Base-by-base conservation (phyloP, 2,888 invertebrate species). In the Galeruca laticollis region DNA sequence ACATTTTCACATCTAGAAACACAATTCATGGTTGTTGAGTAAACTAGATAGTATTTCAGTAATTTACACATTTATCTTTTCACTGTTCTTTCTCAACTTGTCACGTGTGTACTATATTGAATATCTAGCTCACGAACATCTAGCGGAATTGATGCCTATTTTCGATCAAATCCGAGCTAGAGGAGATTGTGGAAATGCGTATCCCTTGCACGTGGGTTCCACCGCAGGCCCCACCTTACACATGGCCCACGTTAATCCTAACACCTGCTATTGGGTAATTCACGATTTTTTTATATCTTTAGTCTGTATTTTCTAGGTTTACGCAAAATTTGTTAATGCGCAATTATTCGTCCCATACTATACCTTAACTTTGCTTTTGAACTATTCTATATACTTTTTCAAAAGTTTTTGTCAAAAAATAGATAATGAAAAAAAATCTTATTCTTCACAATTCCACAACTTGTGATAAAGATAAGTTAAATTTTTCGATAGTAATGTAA, bases 101-200 rank as follows among this genome's bases (percentile, higher is more conserved):
- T 69, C 73, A 71, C 60, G 64, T 63, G 71, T 70, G 56, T 57
- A 57, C n/a, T 57, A 57, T 57, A 57, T 54, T 54, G 54, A 54
- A 68, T 72, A 69, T 79, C 77, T 81, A 96, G 96, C 95, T 88
- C 94, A 95, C 89, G 95, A 95, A 90, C 94, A 96, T 90, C 91
- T 96, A 92, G 94, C 92, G 89, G 95, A 96, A 90, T 90, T 96
- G 92, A 95, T 93, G 93, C 96, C 96, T 85, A 95, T 96, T 88
- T 96, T 96, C 91, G 95, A 96, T 89, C 93, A 93, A 88, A 91
- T 96, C 86, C 91, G 96, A 86, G 94, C 94, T 87, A 93, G 94
- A 86, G 94, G 95, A 88, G 94, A 95, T 87, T 91, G 94, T 82
- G 95, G 95, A 85, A 94, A 94, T 88, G 94, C 95, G 84, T 95